Evolutionary conservation across 2,797 vertebrate species (phyloP).

Genomic region (Serranus cabrilla): DNA sequence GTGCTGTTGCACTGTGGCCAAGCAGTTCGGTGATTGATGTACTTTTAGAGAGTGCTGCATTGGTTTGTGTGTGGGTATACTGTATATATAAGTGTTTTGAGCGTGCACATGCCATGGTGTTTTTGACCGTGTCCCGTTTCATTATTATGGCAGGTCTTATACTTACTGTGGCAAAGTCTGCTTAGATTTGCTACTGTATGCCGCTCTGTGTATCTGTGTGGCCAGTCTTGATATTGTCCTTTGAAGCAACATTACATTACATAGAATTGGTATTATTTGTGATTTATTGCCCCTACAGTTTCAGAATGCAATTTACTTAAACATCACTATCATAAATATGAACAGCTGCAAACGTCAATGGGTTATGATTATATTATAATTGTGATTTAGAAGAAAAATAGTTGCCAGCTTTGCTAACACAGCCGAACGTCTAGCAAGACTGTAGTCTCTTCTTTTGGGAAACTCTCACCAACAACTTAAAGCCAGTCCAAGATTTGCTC

Average conservation of each 20-base stretch:
- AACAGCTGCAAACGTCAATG: too few species aligned
- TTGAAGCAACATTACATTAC: neutral
- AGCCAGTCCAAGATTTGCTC: too few species aligned
- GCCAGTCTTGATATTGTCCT: constrained; percentile 26
- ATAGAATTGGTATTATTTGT: too few species aligned
- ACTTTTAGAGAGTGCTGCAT: constrained; percentile 30
- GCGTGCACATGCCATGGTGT: constrained; percentile 50
- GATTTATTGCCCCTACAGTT: too few species aligned
- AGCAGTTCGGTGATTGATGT: constrained; percentile 52
- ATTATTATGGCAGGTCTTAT: constrained; percentile 51
- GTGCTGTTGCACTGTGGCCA: constrained; percentile 41
- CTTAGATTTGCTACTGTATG: constrained; percentile 38
- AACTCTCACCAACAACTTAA: too few species aligned
- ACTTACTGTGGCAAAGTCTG: constrained; percentile 48
- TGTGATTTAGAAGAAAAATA: too few species aligned
- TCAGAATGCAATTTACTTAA: too few species aligned
- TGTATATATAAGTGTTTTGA: constrained; percentile 52
- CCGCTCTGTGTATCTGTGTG: constrained; percentile 38
- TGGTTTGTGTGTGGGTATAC: constrained; percentile 50
- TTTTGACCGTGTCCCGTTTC: constrained; percentile 52
- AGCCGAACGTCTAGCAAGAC: too few species aligned
- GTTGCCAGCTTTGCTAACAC: too few species aligned
- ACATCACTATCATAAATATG: too few species aligned
- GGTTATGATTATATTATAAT: too few species aligned
- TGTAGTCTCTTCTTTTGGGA: too few species aligned